Evolutionary conservation across 1,140 invertebrate species (phyloP).

Genomic region (Penaeus indicus): DNA sequence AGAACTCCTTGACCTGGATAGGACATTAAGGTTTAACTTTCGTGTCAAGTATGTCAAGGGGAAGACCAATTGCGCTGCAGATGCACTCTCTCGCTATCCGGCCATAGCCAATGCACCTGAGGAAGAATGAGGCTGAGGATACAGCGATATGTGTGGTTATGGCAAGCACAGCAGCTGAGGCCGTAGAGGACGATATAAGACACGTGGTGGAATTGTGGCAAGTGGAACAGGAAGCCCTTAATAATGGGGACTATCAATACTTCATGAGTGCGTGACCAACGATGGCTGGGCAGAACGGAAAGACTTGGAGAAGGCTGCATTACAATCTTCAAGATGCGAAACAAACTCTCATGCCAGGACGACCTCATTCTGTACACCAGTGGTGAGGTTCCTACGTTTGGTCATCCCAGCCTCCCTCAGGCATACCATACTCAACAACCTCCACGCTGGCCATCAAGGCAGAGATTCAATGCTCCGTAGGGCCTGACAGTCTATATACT

Average conservation of each 20-base stretch:
- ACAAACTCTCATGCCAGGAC: not conserved
- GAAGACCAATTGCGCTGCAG: too few species aligned
- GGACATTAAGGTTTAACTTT: too few species aligned
- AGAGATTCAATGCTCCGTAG: not conserved
- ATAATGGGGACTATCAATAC: not conserved
- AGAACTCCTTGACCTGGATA: too few species aligned
- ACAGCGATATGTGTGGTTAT: too few species aligned
- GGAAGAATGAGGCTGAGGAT: too few species aligned
- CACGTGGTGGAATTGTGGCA: not conserved
- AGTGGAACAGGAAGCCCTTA: not conserved
- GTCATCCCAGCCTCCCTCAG: not conserved
- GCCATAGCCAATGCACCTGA: too few species aligned
- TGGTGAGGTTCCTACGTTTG: not conserved
- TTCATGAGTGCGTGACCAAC: not conserved
- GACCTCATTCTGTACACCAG: not conserved
- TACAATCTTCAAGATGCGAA: not conserved
- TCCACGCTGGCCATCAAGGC: not conserved
- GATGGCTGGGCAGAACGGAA: not conserved
- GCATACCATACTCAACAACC: not conserved
- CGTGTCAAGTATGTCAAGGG: too few species aligned
- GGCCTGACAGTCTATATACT: not conserved
- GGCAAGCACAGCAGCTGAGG: not conserved
- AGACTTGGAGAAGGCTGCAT: not conserved
- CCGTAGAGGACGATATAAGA: not conserved
- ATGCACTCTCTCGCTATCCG: too few species aligned